A percentile compares a stretch with the other conserved stretches of the same genome.
These are phyloP conservation scores for Leptodactylus fallax DNA, from an alignment of 2,797 vertebrate genomes.

Conservation along the genomic window DNA sequence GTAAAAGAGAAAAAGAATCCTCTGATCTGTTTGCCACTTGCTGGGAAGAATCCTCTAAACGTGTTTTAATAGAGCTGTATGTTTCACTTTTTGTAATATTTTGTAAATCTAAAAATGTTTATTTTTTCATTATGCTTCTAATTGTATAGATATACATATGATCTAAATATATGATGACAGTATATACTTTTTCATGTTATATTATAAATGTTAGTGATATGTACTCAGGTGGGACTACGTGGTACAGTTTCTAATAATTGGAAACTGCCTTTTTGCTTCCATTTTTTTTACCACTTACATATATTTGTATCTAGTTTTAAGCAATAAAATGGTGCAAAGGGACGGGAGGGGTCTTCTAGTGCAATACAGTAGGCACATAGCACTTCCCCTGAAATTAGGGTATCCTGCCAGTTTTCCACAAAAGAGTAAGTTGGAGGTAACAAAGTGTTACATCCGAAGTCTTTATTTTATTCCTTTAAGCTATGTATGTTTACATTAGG, in stretches of 20 bases:
- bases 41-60: conserved; percentile 22
- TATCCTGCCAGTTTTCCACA: conserved; percentile 26
- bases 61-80: conserved; percentile 41
- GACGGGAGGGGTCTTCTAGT: conserved; percentile 35
- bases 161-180: conserved; percentile 53
- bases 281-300: conserved; percentile 49
- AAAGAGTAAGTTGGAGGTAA: conserved; percentile 8
- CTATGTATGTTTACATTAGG: conserved; percentile 17
- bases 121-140: conserved; percentile 84
- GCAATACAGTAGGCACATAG: conserved; percentile 57
- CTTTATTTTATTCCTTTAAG: conserved; percentile 7
- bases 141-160: conserved; percentile 70
- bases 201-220: conserved; percentile 70
- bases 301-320: conserved; percentile 56
- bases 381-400: conserved; percentile 45
- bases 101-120: conserved; percentile 83
- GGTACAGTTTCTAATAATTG: conserved; percentile 59
- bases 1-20: conserved; percentile 47
- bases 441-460: neutral
- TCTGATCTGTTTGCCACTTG: conserved; percentile 60
- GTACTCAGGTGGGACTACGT: conserved; percentile 73
- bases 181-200: conserved; percentile 71
- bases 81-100: conserved; percentile 76
- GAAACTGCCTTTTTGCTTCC: conserved; percentile 56
- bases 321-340: conserved; percentile 60